Evolutionary conservation across 2,888 invertebrate species (phyloP), one percentile per base, ranked within the genome.

Genomic region (Panzeria rudis): DNA sequence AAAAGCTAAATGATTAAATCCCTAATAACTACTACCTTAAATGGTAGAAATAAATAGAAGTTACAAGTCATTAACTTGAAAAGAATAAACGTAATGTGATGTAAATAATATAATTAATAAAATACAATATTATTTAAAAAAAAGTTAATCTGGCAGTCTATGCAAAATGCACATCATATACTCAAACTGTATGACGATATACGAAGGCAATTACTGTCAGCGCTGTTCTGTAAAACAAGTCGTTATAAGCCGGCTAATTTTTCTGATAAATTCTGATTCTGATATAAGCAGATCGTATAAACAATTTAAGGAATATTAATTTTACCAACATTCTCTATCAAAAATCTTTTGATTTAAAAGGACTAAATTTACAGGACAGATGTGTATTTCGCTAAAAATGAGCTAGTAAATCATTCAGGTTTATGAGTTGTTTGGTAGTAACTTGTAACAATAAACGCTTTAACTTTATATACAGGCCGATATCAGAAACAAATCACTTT

Each of bases 21-120:
- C 38, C n/a, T 69, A 54, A 38, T 38, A 69, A 71, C 13, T 25
- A 7, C 20, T 54, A 61, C 69, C 50, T 50, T 69, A 78, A 78
- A 69, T 35, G 59, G 56, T 25, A 50, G 52, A 59, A 54, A 50
- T 35, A 66, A 68, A 77, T 66, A 17, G 32, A 32, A 68, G 47
- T 77, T 66, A 64, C 15, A 75, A 54, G 54, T 56, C 23, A 72
- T 72, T 50, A 25, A 38, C 25, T 23, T 52, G 23, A 11, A 23
- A 4, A 52, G 50, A 52, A 11, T 23, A 17, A 47, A 47, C 9
- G 7, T 17, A 17, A 47, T 47, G 7, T 47, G 47, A 17, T 47
- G 47, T 5, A n/a, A 59, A 13, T 17, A 47, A 47, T 17, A 56
- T 56, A 29, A 29, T 29, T 29, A 7, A 56, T 54, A 56, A 29